Base-by-base conservation (phyloP, 2,797 vertebrate genomes). In the Odontamblyopus lacepedii region DNA sequence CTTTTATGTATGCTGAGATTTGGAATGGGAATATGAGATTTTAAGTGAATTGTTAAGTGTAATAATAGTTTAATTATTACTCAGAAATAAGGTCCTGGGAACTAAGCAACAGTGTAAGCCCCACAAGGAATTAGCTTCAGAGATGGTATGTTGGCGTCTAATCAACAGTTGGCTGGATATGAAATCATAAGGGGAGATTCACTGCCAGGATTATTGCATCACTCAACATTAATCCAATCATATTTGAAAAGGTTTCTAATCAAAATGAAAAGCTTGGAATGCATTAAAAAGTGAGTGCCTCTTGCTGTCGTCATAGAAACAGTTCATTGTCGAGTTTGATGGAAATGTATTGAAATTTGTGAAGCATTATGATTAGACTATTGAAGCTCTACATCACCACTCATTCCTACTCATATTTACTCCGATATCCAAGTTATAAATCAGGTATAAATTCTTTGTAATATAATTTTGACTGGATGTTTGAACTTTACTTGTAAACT, bases 131-230 rank as follows among this genome's bases (percentile, higher is more conserved):
- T 16, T 26, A 65, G 63, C 29, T 18, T 16, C 16, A 11, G 23
- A 32, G 50, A 66, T 51, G 64, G 50, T 30, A 32, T 67, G 65
- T 67, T 67, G 50, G 50, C 48, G 18, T 67, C 65, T 12, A 29
- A 67, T 32, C 65, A 53, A 67, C 65, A 53, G 65, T 53, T 67
- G 65, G 64, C 41, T 66, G 64, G 44, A 66, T 44, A 66, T 53
- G 29, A 55, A 67, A 67, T 67, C 65, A n/a, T 67, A 53, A 30
- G 16, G 18, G 18, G 64, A 51, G 12, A 48, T 30, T 66, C 26
- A 66, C 44, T 51, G 65, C 65, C 65, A 67, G 65, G 53, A 32
- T 55, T 53, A 53, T 67, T 67, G 50, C 65, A 55, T 53, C 65
- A 67, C 50, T 67, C 48, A 67, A n/a, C 61, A 30, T 67, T 53